These are phyloP conservation scores for Larimichthys crocea DNA, from an alignment of 2,113 vertebrate species.

Conservation along the genomic window DNA sequence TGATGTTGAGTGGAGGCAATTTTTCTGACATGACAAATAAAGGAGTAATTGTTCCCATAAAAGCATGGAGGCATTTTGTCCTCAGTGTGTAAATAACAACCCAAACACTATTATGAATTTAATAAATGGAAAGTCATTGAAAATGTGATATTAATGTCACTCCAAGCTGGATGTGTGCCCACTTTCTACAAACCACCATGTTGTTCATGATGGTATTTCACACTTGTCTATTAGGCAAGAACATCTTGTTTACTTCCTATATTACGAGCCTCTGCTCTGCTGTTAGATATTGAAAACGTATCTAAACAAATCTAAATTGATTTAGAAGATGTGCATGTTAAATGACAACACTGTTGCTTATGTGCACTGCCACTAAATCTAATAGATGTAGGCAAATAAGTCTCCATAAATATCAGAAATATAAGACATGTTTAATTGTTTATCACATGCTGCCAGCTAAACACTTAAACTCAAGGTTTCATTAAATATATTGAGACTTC, in stretches of 20 bases:
- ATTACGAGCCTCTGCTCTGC: neutral
- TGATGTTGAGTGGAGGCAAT: conserved; percentile 16
- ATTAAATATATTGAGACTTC: too few species aligned
- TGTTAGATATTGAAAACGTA: neutral
- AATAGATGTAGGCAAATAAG: too few species aligned
- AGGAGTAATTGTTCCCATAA: conserved; percentile 9
- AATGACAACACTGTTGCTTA: neutral
- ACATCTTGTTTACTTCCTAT: neutral
- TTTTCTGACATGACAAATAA: conserved; percentile 23
- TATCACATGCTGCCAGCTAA: neutral
- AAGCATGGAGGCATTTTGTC: neutral
- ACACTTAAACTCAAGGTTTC: too few species aligned
- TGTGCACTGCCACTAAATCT: neutral
- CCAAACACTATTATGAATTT: neutral
- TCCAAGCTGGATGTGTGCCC: neutral
- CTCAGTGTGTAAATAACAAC: conserved; percentile 24
- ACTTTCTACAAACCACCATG: neutral
- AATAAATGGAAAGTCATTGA: conserved; percentile 20
- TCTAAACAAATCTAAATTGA: neutral
- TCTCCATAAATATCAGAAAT: neutral
- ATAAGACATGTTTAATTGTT: neutral
- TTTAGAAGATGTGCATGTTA: neutral
- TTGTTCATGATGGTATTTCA: neutral
- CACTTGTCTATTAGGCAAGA: neutral
- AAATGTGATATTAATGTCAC: neutral